phyloP scores from a whole-genome alignment of 2,797 vertebrate genomes.

The Dicrostonyx torquatus region DNA sequence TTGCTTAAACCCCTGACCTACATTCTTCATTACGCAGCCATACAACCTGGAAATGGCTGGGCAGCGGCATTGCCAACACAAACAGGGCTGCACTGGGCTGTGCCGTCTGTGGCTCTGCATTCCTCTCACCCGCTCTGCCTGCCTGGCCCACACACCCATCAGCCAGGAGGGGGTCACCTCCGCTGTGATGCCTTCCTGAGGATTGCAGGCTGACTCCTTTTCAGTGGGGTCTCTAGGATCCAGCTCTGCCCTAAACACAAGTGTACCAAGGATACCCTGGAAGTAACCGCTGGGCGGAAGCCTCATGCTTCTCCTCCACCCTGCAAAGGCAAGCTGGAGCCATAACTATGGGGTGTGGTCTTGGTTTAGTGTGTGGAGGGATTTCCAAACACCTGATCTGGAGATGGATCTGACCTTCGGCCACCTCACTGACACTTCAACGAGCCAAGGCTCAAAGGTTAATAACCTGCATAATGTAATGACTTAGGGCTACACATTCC shows the following conservation, averaged over 20 bases:
- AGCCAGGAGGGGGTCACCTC: neutral
- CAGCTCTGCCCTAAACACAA: rapidly evolving
- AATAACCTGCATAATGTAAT: rapidly evolving
- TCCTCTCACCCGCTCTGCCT: rapidly evolving
- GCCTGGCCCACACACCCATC: neutral
- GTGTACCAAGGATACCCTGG: too few species aligned
- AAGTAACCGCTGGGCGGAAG: neutral
- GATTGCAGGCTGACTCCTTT: too few species aligned
- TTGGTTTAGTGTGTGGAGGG: neutral
- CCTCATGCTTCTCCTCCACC: neutral
- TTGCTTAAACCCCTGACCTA: constrained; percentile 37
- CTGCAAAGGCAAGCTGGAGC: neutral
- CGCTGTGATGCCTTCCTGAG: neutral
- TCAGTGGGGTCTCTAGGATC: neutral
- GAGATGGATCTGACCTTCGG: too few species aligned
- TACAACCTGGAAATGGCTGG: neutral
- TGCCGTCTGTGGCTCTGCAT: neutral
- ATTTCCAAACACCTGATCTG: neutral
- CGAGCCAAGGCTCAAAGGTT: too few species aligned
- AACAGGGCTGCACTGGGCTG: neutral
- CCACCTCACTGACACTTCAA: rapidly evolving
- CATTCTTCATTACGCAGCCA: neutral
- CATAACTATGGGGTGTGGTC: too few species aligned
- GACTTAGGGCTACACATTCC: rapidly evolving
- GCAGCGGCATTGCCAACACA: neutral